Evolutionary conservation across 2,113 vertebrate species (phyloP), one percentile per base, ranked within the genome.

Genomic region (Calypte anna): DNA sequence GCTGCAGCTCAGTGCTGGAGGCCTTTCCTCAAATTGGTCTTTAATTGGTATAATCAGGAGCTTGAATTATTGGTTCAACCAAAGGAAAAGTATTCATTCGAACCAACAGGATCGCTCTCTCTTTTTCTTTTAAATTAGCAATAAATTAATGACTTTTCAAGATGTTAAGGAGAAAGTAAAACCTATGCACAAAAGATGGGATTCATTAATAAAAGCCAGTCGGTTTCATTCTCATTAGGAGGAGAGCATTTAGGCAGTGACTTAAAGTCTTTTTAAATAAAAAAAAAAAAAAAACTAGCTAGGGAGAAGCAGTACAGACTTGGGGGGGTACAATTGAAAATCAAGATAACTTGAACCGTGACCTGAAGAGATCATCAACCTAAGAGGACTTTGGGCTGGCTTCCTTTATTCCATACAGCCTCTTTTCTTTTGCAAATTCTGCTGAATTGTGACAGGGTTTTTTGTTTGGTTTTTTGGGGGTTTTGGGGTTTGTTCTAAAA

Each of bases 31-130:
- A 97, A 98, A 96, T 86, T 96, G 95, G 70, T 95, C 93, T 98
- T 98, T 98, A 98, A 98, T 98, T 98, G 97, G 96, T 97, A 96
- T 97, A 98, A 98, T 98, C 98, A 98, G 98, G 98, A 98, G 94
- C 98, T 97, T 98, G 97, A 98, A 98, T 98, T 98, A 98, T 98
- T 97, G 97, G 93, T 95, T 98, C 97, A 98, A 98, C 98, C 97
- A 95, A 98, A 97, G 88, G 90, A 95, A 95, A 96, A 92, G 91
- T 86, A 91, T 96, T 96, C 90, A 82, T 74, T 96, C 77, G 46
- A 93, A 93, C 93, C 64, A 85, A 94, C 91, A 96, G 83, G 62
- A 94, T 96, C 78, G 82, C 58, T 90, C 92, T 94, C 58, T 97
- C 95, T 82, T 81, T 89, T 88, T 86, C 83, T 86, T 94, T 93